Conservation (phyloP, 2,888 invertebrate genomes). For the Drosophila buzzatii region DNA sequence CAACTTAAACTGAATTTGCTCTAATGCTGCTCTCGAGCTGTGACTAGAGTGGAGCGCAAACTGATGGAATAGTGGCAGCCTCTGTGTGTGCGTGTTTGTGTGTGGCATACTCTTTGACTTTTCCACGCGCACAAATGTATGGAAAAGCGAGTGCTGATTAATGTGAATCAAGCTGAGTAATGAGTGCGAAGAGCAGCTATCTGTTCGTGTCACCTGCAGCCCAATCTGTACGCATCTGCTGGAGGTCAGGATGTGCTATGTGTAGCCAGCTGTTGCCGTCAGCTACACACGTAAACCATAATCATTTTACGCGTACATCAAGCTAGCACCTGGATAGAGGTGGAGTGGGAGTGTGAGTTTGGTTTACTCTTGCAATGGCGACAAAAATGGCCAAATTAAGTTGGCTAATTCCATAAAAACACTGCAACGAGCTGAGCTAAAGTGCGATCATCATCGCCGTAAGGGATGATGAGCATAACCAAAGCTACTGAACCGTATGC, state of each 20-base stretch:
- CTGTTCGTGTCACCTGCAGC: conserved; percentile 2
- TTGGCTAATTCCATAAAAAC: conserved; percentile 61
- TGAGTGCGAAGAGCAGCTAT: conserved; percentile 3
- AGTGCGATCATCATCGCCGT: conserved; percentile 18
- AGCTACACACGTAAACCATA: conserved; percentile 42
- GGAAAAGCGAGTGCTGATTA: conserved; percentile 34
- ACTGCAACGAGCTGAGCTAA: conserved; percentile 22
- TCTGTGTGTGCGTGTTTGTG: neutral
- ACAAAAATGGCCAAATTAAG: conserved; percentile 58
- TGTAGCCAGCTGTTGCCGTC: neutral
- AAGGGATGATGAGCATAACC: conserved; percentile 17
- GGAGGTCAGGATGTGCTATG: neutral
- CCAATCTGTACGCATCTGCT: neutral
- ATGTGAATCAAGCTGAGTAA: conserved; percentile 21
- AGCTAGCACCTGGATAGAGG: conserved; percentile 3
- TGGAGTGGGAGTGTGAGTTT: neutral
- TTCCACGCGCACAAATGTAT: conserved; percentile 13
- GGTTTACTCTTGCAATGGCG: conserved; percentile 31
- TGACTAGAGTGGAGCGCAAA: neutral
- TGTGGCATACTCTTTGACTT: neutral
- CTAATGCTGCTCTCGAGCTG: conserved; percentile 20
- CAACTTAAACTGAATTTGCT: conserved; percentile 35
- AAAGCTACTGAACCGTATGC: conserved; percentile 20
- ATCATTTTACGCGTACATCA: conserved; percentile 63
- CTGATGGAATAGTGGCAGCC: neutral